phyloP scores from a whole-genome alignment of 1,140 invertebrate genomes.

The Danaus melanippus region DNA sequence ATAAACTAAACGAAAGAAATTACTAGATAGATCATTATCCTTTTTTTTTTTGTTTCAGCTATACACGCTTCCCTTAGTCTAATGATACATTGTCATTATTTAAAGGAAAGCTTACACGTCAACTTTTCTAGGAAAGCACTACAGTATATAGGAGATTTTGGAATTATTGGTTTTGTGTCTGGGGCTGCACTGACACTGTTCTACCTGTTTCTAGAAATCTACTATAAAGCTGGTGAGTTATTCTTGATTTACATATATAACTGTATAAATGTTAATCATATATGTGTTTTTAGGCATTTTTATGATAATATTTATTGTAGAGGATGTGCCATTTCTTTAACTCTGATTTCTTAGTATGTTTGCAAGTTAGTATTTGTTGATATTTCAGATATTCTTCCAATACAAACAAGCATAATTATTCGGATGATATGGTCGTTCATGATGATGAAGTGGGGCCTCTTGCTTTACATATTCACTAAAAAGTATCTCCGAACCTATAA shows the following conservation, averaged over 20 bases:
- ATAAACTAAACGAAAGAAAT: not conserved
- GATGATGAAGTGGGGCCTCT: slow-evolving; percentile 60
- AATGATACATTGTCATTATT: slow-evolving; percentile 53
- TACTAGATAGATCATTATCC: not conserved
- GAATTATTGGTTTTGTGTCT: slow-evolving; percentile 52
- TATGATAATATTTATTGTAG: too few relatives aligned
- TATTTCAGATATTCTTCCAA: slow-evolving; percentile 45
- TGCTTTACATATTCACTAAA: slow-evolving; percentile 47
- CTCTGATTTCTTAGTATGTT: too few relatives aligned
- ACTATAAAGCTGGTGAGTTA: slow-evolving; percentile 50
- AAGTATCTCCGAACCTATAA: slow-evolving; percentile 55
- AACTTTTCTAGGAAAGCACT: slow-evolving; percentile 56
- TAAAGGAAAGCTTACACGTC: slow-evolving; percentile 52
- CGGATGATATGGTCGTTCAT: slow-evolving; percentile 55
- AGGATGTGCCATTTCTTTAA: too few relatives aligned
- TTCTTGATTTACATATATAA: slow-evolving; percentile 5
- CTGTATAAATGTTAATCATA: too few relatives aligned
- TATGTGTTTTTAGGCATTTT: too few relatives aligned
- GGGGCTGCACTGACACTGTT: slow-evolving; percentile 47
- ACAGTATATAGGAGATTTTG: slow-evolving; percentile 58
- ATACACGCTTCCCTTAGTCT: slow-evolving; percentile 44
- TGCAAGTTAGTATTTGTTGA: slow-evolving; percentile 9
- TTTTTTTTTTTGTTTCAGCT: slow-evolving; percentile 30
- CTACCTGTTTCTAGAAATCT: slow-evolving; percentile 52
- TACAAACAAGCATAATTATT: slow-evolving; percentile 50